Evolutionary conservation across 2,113 vertebrate species (phyloP), one percentile per base, ranked within the genome.

Genomic region (Aramus guarauna): DNA sequence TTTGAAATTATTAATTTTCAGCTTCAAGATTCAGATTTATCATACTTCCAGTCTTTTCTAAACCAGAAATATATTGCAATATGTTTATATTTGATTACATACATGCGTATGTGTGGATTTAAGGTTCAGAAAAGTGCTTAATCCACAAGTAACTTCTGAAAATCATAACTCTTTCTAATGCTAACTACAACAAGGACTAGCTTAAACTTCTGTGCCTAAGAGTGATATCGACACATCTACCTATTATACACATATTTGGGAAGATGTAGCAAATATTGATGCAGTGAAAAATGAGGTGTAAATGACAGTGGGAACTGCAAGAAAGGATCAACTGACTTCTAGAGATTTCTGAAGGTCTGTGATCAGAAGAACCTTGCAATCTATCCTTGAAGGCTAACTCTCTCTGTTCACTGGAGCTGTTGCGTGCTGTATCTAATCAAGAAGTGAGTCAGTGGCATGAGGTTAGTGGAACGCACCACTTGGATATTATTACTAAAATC

Each of bases 371-470:
- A 8, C n/a, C 8, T 85, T 76, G 19, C 43, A 48, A 22, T 30
- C 62, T 43, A 14, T 23, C 26, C 47, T 72, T 63, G 45, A 91
- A 68, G 48, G 15, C 53, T 92, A 24, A 34, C 20, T 67, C 30
- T 43, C 60, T 77, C 36, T 78, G 5, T 82, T 82, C 84, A 8
- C 34, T 62, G 82, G 52, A 66, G 58, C 82, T 76, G 17, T 63
- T 85, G 48, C 6, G 5, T 78, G 37, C 60, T 2, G 2, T 53
- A 32, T 79, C 53, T 77, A 75, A 88, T 91, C 48, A 90, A 86
- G 68, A 39, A 82, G 37, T 95, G 94, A 96, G 43, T 95, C 95
- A 95, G 68, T 85, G 85, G 41, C 64, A 63, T 43, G 53, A 81
- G 56, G 50, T 76, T 73, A 78, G 66, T 59, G 43, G 81, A 95